Evolutionary conservation across 2,797 vertebrate species (phyloP).

Genomic region (Bovichtus variegatus): DNA sequence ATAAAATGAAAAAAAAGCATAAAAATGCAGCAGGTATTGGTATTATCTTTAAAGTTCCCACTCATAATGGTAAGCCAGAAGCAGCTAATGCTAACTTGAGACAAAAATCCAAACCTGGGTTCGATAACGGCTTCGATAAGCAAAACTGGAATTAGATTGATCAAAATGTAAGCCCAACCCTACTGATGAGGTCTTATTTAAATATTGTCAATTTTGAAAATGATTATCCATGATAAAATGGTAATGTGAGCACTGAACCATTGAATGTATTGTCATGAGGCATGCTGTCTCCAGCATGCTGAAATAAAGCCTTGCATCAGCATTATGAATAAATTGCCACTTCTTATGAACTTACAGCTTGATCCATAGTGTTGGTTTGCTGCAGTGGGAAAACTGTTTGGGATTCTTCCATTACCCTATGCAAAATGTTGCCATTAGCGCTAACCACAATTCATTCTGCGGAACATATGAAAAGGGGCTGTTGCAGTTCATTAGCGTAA

Average conservation of each 20-base stretch:
- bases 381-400: conserved; percentile 45
- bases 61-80: background rate
- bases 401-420: conserved; percentile 58
- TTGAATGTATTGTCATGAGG: conserved; percentile 13
- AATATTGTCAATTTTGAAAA: conserved; percentile 33
- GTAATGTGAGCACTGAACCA: conserved; percentile 35
- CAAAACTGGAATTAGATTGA: background rate
- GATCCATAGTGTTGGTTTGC: conserved; percentile 41
- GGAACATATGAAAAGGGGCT: conserved; percentile 77
- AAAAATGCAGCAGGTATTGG: background rate
- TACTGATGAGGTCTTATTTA: conserved; percentile 11
- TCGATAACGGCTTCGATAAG: background rate
- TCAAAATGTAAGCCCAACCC: background rate
- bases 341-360: conserved; percentile 40
- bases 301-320: conserved; percentile 46
- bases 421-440: conserved; percentile 71
- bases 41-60: background rate
- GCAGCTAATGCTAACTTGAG: background rate
- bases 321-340: conserved; percentile 40
- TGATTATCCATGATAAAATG: conserved; percentile 42
- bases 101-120: background rate
- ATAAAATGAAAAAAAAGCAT: background rate
- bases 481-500: conserved; percentile 74
- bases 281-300: background rate
- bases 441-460: conserved; percentile 69